phyloP scores from a whole-genome alignment of 2,888 invertebrate species.

The Cryptus viduatorius region DNA sequence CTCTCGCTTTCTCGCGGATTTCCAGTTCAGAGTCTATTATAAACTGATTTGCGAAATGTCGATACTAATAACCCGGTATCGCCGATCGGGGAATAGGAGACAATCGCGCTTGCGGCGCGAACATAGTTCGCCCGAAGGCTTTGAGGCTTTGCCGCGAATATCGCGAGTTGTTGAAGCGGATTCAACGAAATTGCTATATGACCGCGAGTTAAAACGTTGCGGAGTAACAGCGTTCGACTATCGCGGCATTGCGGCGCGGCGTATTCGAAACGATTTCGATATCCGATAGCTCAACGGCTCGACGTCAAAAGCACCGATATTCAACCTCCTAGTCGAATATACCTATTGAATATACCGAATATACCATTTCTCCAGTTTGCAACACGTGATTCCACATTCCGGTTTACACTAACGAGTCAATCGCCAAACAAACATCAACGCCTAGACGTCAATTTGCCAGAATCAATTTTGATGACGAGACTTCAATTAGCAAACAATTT shows the following conservation, averaged over 20 bases:
- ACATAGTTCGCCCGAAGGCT: background rate
- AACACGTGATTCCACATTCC: constrained; percentile 1
- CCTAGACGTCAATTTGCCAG: constrained; percentile 17
- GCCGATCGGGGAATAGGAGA: background rate
- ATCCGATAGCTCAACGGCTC: constrained; percentile 44
- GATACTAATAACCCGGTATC: constrained; percentile 12
- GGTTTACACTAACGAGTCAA: background rate
- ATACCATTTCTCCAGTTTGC: background rate
- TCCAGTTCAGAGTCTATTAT: constrained; percentile 31
- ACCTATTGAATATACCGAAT: background rate
- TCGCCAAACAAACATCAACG: background rate
- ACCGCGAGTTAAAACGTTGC: constrained; percentile 60
- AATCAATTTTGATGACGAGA: constrained; percentile 43
- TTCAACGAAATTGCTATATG: constrained; percentile 48
- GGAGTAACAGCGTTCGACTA: constrained; percentile 5
- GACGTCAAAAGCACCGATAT: constrained; percentile 1
- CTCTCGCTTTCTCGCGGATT: constrained; percentile 1
- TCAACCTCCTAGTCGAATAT: background rate
- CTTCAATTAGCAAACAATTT: constrained; percentile 51
- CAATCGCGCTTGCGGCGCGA: constrained; percentile 2
- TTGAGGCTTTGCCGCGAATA: constrained; percentile 48
- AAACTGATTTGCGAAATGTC: constrained; percentile 47
- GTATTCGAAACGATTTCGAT: constrained; percentile 36
- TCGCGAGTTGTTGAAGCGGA: constrained; percentile 54
- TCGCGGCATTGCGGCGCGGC: background rate